Evolutionary conservation across 2,113 vertebrate species (phyloP), one percentile per base, ranked within the genome.

Genomic region (Dromiciops gliroides): DNA sequence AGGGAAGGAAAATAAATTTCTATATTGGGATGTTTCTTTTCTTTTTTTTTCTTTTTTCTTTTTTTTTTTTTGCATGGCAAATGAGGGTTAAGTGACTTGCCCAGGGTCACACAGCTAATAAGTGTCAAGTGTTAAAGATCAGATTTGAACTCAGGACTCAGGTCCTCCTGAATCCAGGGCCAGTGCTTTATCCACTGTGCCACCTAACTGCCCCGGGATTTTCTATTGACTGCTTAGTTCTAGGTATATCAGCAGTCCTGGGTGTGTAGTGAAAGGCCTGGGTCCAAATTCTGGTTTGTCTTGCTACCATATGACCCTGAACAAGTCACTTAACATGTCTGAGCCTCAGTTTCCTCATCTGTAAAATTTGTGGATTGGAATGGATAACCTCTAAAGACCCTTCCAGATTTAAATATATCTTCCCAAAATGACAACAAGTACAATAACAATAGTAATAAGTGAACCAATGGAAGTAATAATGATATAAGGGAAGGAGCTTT

Each of bases 201-300:
- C n/a, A n/a, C n/a, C n/a, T n/a, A n/a, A n/a, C n/a, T n/a, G n/a
- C n/a, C n/a, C n/a, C n/a, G n/a, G n/a, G 28, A 48, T 75, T 95
- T 93, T 93, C 48, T 92, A 67, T 12, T 51, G 47, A 51, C 75
- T 53, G 28, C 52, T 95, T 91, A 94, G 60, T 95, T 93, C 26
- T 37, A 91, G 37, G 14, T 0, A 31, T 28, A 90, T 19, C n/a
- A 83, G 44, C 5, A 44, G n/a, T 83, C 23, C n/a, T 44, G 19
- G 67, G 23, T 22, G 67, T 44, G 67, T 4, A 8, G n/a, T 44
- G 22, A 44, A 23, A 1, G n/a, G 37, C 12, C 12, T 67, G 31
- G 56, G 31, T 37, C 19, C 67, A 44, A 44, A 83, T 83, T 22
- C n/a, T 83, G 67, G 44, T 7, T 44, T 14, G n/a, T 2, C 37